Evolutionary conservation across 2,797 vertebrate species (phyloP), one percentile per base, ranked within the genome.

Genomic region (Scleropages formosus): DNA sequence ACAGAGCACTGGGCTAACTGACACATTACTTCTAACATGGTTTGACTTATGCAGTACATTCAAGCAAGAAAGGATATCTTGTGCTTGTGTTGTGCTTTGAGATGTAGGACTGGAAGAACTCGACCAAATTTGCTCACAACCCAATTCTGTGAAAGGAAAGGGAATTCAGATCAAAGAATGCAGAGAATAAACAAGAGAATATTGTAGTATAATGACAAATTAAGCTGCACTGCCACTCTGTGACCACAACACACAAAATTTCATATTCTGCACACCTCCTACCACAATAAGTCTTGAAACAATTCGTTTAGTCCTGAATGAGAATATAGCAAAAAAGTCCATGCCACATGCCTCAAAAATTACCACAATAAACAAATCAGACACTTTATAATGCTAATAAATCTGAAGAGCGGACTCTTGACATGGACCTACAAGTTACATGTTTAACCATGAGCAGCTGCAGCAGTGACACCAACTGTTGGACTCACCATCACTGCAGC

Each of bases 91-190:
- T 85, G 88, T 85, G 78, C 80, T 78, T 85, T 89, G 22, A 98
- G 89, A 82, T 96, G 92, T 80, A 98, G 86, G 66, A 98, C 65
- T 26, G 96, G 96, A 64, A 98, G 92, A 9, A 98, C 94, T 76
- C 96, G 91, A 61, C 96, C 96, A 4, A 95, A 98, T 86, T 98
- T 98, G 88, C 95, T 95, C 74, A 98, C 96, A 76, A 98, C 92
- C 96, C 96, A 98, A 82, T 96, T 91, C 96, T 98, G 82, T 20
- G 75, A 85, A 84, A 60, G 51, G 73, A 71, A 67, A 82, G 82
- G 84, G 1, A 82, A 4, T 66, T 15, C 74, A 66, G 70, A 75
- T 31, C 59, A 1, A 68, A 70, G 49, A 59, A n/a, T n/a, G n/a
- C n/a, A n/a, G n/a, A n/a, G n/a, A n/a, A n/a, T n/a, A 63, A 61